phyloP scores from a whole-genome alignment of 2,888 invertebrate genomes.

The Rotaria macrura region DNA sequence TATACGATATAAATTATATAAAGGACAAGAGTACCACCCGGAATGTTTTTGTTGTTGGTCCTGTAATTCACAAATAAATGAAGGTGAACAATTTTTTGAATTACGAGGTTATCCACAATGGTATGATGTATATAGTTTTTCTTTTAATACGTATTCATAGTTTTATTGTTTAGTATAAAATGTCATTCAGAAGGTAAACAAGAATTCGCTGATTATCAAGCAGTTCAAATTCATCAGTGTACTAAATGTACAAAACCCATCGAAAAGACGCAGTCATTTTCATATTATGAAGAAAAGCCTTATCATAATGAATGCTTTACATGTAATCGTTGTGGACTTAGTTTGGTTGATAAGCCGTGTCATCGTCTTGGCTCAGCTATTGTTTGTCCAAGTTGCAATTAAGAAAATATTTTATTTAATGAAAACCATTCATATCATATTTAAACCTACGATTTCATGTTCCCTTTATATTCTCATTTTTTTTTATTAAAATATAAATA shows the following conservation, averaged over 20 bases:
- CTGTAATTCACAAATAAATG: neutral
- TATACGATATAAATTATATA: neutral
- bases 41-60: slow-evolving; percentile 20
- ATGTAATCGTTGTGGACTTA: slow-evolving; percentile 20
- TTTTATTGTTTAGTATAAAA: neutral
- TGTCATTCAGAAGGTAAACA: neutral
- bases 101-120: slow-evolving; percentile 22
- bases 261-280: neutral
- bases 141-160: neutral
- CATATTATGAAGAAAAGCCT: neutral
- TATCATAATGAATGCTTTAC: slow-evolving; percentile 23
- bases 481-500: no score
- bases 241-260: neutral
- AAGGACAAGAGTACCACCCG: slow-evolving; percentile 17
- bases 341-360: slow-evolving; percentile 16
- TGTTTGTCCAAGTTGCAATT: slow-evolving; percentile 22
- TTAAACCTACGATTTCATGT: neutral
- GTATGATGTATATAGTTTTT: neutral
- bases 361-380: slow-evolving; percentile 16
- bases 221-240: neutral
- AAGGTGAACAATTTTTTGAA: slow-evolving; percentile 18
- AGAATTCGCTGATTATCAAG: neutral
- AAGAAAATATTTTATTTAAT: neutral
- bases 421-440: neutral
- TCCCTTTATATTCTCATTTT: neutral